Evolutionary conservation across 30 jellyfish, hydroid and myxozoan species (phyloP).

Genomic region (Cassiopea andromeda): DNA sequence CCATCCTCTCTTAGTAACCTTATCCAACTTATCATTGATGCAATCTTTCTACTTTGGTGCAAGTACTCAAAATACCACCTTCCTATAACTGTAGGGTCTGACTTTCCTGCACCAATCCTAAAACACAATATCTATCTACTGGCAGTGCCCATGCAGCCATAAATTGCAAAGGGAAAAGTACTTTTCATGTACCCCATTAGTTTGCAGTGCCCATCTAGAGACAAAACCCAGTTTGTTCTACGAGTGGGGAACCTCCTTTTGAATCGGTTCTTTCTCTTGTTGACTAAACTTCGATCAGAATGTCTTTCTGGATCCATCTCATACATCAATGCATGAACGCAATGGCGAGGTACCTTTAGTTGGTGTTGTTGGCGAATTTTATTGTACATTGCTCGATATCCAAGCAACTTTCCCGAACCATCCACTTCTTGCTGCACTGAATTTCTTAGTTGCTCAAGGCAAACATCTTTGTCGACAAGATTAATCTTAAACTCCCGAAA

Average conservation of each 20-base stretch:
- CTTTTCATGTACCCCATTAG: conserved; percentile 73
- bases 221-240: conserved; percentile 45
- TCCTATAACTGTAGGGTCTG: conserved; percentile 62
- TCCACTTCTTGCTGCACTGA: conserved; percentile 28
- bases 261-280: conserved; percentile 9
- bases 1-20: conserved; percentile 64
- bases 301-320: conserved; percentile 36
- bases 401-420: conserved; percentile 57
- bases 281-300: background rate
- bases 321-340: conserved; percentile 50
- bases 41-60: background rate
- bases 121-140: conserved; percentile 49
- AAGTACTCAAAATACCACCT: conserved; percentile 66
- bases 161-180: conserved; percentile 70
- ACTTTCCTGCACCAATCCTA: conserved; percentile 18
- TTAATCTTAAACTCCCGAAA: conserved; percentile 13
- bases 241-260: conserved; percentile 34
- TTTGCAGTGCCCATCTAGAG: conserved; percentile 78
- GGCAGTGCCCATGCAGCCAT: conserved; percentile 73
- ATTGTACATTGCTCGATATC: conserved; percentile 35
- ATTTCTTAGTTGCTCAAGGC: conserved; percentile 26
- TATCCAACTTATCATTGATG: conserved; percentile 35
- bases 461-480: conserved; percentile 10
- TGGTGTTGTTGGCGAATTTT: conserved; percentile 35
- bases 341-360: conserved; percentile 25